Conservation (phyloP, 2,113 vertebrate genomes). For the Leucopsar rothschildi region DNA sequence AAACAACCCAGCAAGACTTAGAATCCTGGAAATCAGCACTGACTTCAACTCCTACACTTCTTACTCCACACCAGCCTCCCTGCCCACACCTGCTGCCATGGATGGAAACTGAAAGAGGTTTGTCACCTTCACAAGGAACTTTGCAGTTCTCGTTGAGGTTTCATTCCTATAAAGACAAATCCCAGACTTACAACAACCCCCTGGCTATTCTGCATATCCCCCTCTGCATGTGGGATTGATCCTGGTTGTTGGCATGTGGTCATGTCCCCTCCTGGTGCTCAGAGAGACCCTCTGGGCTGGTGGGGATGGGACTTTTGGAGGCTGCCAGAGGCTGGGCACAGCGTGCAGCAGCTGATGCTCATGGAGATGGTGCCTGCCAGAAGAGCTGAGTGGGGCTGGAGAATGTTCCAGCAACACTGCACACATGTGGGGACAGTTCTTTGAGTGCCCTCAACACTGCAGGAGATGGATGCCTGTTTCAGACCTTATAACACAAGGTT, state of each 20-base stretch:
- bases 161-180: background rate
- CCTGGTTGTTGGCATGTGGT: too few species aligned
- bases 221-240: background rate
- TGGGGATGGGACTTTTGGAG: background rate
- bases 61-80: background rate
- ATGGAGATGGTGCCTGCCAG: background rate
- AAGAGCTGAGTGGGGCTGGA: background rate
- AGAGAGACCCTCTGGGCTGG: background rate
- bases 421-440: accelerated
- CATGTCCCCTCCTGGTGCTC: background rate
- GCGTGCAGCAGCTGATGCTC: background rate
- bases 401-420: accelerated
- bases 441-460: background rate
- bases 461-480: background rate
- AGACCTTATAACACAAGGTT: background rate
- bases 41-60: background rate
- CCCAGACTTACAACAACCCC: background rate
- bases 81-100: background rate
- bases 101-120: accelerated
- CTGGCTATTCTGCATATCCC: background rate
- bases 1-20: background rate
- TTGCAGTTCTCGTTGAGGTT: background rate
- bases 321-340: background rate
- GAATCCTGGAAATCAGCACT: background rate
- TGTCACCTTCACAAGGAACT: background rate